Conservation (phyloP, 2,888 invertebrate genomes). For the Macropis europaea region DNA sequence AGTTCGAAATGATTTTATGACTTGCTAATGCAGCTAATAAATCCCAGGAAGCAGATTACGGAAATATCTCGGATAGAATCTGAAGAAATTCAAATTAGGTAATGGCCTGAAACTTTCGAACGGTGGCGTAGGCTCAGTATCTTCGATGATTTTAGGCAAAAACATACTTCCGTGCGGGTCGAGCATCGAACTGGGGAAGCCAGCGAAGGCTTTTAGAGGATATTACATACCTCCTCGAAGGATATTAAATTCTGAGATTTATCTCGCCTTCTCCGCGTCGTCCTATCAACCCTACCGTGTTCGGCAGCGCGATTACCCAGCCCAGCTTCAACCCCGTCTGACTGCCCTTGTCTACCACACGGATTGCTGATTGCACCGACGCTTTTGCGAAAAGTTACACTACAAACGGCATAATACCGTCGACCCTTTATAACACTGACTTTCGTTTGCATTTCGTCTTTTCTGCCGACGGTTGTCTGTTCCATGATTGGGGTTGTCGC, state of each 20-base stretch:
- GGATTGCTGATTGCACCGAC: conserved; percentile 40
- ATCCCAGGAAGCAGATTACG: too few relatives aligned
- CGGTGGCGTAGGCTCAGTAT: too few relatives aligned
- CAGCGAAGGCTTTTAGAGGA: conserved; percentile 70
- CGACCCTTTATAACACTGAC: conserved; percentile 27
- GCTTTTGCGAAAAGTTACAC: conserved; percentile 32
- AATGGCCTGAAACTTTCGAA: too few relatives aligned
- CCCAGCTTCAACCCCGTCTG: conserved; percentile 31
- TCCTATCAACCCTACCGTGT: conserved; percentile 49
- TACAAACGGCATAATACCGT: conserved; percentile 12
- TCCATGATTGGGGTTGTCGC: conserved; percentile 9
- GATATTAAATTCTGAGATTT: conserved; percentile 78
- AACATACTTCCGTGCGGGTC: conserved; percentile 33
- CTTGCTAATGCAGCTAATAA: too few relatives aligned
- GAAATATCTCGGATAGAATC: too few relatives aligned
- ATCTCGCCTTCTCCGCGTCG: conserved; percentile 64
- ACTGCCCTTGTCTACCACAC: conserved; percentile 9
- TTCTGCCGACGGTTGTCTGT: neutral
- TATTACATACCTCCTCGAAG: conserved; percentile 76
- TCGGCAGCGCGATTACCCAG: conserved; percentile 54
- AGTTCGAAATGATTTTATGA: too few relatives aligned
- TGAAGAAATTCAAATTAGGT: too few relatives aligned
- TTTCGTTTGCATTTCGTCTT: neutral
- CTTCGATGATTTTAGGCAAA: conserved; percentile 54
- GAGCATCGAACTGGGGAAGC: conserved; percentile 10